Evolutionary conservation across 2,888 invertebrate species (phyloP).

Genomic region (Anarsia innoxiella): DNA sequence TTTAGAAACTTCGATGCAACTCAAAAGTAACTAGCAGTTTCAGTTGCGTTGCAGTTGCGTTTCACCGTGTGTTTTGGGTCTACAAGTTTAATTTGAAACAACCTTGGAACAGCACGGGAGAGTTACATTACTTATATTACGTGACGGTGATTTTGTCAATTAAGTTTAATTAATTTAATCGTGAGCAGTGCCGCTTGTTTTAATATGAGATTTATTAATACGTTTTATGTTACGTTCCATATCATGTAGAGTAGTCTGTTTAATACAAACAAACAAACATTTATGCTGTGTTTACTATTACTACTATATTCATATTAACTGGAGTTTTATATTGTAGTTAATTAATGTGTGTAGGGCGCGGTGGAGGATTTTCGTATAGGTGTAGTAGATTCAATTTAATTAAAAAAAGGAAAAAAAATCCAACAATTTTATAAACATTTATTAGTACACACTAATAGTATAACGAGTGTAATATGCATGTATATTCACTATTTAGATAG

Average conservation of each 20-base stretch:
- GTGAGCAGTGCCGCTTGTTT: constrained; percentile 33
- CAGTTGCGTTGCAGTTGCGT: no score
- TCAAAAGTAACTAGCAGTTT: no score
- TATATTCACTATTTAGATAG: constrained; percentile 61
- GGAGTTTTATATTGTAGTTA: constrained; percentile 50
- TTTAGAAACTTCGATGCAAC: no score
- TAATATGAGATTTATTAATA: constrained; percentile 37
- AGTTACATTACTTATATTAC: constrained; percentile 35
- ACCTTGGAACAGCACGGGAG: constrained; percentile 2
- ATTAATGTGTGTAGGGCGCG: constrained; percentile 46
- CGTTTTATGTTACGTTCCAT: constrained; percentile 51
- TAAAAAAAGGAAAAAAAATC: constrained; percentile 42
- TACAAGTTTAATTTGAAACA: no score
- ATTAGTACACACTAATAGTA: constrained; percentile 56
- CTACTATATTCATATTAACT: constrained; percentile 44
- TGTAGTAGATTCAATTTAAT: constrained; percentile 51
- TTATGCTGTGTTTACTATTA: constrained; percentile 59
- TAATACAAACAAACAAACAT: constrained; percentile 33
- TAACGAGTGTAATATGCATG: constrained; percentile 49
- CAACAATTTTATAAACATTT: constrained; percentile 58
- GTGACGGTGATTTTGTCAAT: constrained; percentile 62
- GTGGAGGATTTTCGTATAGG: constrained; percentile 59
- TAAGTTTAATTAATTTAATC: constrained; percentile 41
- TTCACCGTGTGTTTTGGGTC: no score
- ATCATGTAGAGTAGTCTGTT: constrained; percentile 40